A percentile compares a stretch with the other conserved stretches of the same genome.
These are phyloP conservation scores for Drosophila greeni DNA, from an alignment of 2,888 invertebrate species.

Conservation along the genomic window DNA sequence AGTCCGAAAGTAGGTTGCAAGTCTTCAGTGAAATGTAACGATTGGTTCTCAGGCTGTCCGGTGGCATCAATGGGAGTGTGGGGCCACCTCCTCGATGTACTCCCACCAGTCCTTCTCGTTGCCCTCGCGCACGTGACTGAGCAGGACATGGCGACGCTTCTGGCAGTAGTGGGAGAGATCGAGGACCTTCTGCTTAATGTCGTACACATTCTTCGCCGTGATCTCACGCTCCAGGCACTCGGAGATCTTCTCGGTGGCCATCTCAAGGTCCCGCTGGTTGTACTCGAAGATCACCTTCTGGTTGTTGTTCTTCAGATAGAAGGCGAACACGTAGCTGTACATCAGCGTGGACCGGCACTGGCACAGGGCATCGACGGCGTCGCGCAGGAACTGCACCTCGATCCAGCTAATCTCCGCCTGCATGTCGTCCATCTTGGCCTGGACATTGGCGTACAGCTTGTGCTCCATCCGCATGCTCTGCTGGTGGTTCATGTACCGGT, in stretches of 20 bases:
- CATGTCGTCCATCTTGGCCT: conserved; percentile 99
- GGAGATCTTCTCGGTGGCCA: conserved; percentile 97
- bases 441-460: conserved; percentile 95
- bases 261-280: conserved; percentile 98
- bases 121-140: conserved; percentile 98
- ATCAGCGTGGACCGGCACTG: conserved; percentile 98
- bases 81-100: conserved; percentile 83
- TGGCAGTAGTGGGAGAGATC: conserved; percentile 97
- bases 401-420: conserved; percentile 99
- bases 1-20: conserved; percentile 36
- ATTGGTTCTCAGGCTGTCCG: background rate
- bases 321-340: conserved; percentile 99
- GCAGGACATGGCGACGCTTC: conserved; percentile 94
- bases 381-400: conserved; percentile 98
- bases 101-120: conserved; percentile 99
- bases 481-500: conserved; percentile 99
- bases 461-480: conserved; percentile 97
- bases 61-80: background rate
- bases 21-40: conserved; percentile 52
- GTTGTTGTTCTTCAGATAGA: conserved; percentile 97
- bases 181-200: conserved; percentile 98
- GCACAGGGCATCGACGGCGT: conserved; percentile 97
- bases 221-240: conserved; percentile 99
- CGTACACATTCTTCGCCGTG: conserved; percentile 95
- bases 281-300: conserved; percentile 99